phyloP scores from a whole-genome alignment of 2,113 vertebrate species.

The Polypterus bichir region DNA sequence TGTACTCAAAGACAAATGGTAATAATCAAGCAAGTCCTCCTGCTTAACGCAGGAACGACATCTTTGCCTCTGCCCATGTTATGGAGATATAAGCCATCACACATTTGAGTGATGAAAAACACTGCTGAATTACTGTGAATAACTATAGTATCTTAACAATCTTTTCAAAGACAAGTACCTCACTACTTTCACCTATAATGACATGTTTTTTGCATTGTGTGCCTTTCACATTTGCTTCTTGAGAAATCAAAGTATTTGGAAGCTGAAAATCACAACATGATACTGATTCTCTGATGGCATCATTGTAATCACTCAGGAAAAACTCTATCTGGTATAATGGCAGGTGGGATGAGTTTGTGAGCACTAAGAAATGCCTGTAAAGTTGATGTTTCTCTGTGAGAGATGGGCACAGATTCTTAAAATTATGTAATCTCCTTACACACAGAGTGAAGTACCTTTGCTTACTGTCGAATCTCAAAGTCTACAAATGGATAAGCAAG shows the following conservation, averaged over 20 bases:
- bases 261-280: slow-evolving; percentile 9
- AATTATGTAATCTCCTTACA: too few relatives aligned
- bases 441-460: too few relatives aligned
- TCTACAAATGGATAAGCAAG: too few relatives aligned
- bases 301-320: slow-evolving; percentile 19
- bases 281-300: slow-evolving; percentile 16
- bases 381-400: too few relatives aligned
- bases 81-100: background rate
- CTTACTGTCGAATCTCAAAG: too few relatives aligned
- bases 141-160: slow-evolving; percentile 8
- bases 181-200: slow-evolving; percentile 11
- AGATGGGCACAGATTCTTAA: too few relatives aligned
- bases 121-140: slow-evolving; percentile 15
- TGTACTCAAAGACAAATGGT: slow-evolving; percentile 11
- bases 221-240: slow-evolving; percentile 21
- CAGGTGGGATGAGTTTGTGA: too few relatives aligned
- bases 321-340: slow-evolving; percentile 3
- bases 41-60: slow-evolving; percentile 13
- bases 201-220: slow-evolving; percentile 20
- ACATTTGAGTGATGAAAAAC: slow-evolving; percentile 11
- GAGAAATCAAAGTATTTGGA: slow-evolving; percentile 17
- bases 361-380: too few relatives aligned
- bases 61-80: background rate
- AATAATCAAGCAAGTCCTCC: slow-evolving; percentile 19
- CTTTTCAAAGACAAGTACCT: slow-evolving; percentile 12